Percentiles rank a stretch among this genome's conserved stretches.
Evolutionary conservation across 1,140 invertebrate genomes (phyloP).

Genomic region (Samia ricini): DNA sequence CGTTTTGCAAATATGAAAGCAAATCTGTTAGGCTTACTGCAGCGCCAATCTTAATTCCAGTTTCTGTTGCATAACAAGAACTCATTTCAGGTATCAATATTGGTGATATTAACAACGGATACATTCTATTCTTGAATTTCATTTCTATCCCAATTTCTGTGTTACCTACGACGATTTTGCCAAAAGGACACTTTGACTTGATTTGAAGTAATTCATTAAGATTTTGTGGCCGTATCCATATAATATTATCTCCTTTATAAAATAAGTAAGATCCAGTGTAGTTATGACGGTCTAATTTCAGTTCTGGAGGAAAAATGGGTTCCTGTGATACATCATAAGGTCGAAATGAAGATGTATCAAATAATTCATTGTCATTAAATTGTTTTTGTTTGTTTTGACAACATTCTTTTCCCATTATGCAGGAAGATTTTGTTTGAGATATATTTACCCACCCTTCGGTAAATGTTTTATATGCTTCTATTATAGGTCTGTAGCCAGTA

Average conservation of each 20-base stretch:
- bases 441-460: conserved; percentile 85
- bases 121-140: conserved; percentile 92
- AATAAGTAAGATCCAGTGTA: conserved; percentile 83
- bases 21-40: conserved; percentile 88
- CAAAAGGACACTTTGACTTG: conserved; percentile 85
- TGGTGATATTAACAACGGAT: conserved; percentile 90
- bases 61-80: conserved; percentile 75
- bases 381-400: conserved; percentile 45
- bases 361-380: conserved; percentile 43
- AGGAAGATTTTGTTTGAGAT: conserved; percentile 22
- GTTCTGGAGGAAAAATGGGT: conserved; percentile 95
- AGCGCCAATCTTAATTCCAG: conserved; percentile 86
- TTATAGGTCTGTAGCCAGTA: conserved; percentile 93
- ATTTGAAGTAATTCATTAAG: conserved; percentile 85
- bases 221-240: conserved; percentile 89
- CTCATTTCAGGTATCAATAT: conserved; percentile 85
- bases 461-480: conserved; percentile 92
- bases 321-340: conserved; percentile 92
- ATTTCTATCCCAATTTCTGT: conserved; percentile 96
- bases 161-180: conserved; percentile 95
- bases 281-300: conserved; percentile 78
- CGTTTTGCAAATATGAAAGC: conserved; percentile 79
- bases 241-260: conserved; percentile 83
- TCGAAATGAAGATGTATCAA: conserved; percentile 81
- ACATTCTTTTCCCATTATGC: conserved; percentile 58